These are phyloP conservation scores for Halcyon senegalensis DNA, from an alignment of 2,113 vertebrate species.

Conservation along the genomic window DNA sequence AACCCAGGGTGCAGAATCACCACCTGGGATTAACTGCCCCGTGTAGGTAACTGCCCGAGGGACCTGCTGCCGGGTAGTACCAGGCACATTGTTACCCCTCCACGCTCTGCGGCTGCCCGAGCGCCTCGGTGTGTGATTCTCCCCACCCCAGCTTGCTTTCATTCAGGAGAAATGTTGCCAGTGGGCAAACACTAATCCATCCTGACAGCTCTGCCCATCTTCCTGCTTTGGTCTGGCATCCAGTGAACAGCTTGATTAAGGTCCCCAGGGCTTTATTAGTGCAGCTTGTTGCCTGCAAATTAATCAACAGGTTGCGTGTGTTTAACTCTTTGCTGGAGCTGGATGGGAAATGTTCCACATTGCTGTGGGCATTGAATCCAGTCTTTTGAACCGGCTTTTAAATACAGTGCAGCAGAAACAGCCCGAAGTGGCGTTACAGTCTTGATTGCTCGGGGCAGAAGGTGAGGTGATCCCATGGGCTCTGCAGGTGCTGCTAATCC, in stretches of 20 bases:
- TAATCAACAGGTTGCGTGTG: slow-evolving; percentile 58
- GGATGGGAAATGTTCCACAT: not conserved
- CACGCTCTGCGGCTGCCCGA: not conserved
- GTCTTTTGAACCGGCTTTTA: not conserved
- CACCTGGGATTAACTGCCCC: not conserved
- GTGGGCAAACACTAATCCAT: slow-evolving; percentile 47
- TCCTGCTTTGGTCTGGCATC: slow-evolving; percentile 49
- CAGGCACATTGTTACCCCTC: not conserved
- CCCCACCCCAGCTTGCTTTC: not conserved
- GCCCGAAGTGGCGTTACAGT: not conserved
- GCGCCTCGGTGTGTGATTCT: not conserved
- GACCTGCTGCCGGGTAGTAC: not conserved
- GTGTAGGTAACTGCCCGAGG: not conserved
- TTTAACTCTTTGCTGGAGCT: slow-evolving; percentile 43
- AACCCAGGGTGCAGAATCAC: not conserved
- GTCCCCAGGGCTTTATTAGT: slow-evolving; percentile 37
- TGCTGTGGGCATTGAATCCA: not conserved
- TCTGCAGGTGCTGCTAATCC: not conserved
- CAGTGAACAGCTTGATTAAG: slow-evolving; percentile 59
- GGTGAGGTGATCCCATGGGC: not conserved
- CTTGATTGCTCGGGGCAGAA: not conserved
- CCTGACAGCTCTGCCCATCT: slow-evolving; percentile 64
- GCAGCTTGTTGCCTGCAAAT: slow-evolving; percentile 58
- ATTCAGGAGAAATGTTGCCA: slow-evolving; percentile 16
- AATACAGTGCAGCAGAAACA: not conserved